These are phyloP conservation scores for Scrobipalpa atriplicella DNA, from an alignment of 2,888 invertebrate species.

Conservation along the genomic window DNA sequence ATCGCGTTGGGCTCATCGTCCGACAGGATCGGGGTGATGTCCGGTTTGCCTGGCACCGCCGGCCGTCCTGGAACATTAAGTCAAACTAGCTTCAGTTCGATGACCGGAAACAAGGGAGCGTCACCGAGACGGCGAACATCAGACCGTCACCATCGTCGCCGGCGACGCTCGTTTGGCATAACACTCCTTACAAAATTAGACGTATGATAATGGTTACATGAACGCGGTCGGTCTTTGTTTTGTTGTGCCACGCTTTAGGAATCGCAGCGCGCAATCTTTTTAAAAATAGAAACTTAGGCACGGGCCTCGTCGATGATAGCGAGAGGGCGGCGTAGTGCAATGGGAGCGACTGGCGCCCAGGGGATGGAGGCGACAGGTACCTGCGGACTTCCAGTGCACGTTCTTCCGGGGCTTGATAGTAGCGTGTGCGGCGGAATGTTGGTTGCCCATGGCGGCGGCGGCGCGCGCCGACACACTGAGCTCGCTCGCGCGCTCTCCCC, in stretches of 20 bases:
- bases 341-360: constrained; percentile 33
- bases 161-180: constrained; percentile 62
- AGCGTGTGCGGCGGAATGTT: constrained; percentile 75
- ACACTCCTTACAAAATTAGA: constrained; percentile 74
- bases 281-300: constrained; percentile 71
- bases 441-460: constrained; percentile 82
- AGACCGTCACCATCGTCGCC: constrained; percentile 33
- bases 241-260: constrained; percentile 78
- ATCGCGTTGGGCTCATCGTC: constrained; percentile 91
- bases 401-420: constrained; percentile 86
- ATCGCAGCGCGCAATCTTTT: constrained; percentile 71
- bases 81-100: constrained; percentile 37
- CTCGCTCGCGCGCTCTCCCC: constrained; percentile 52
- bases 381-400: constrained; percentile 94
- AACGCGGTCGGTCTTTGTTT: constrained; percentile 77
- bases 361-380: constrained; percentile 73
- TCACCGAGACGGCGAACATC: constrained; percentile 11
- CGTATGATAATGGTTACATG: constrained; percentile 75
- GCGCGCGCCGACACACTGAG: constrained; percentile 78
- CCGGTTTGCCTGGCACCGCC: constrained; percentile 91
- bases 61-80: constrained; percentile 86
- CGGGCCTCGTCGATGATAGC: constrained; percentile 47
- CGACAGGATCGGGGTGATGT: constrained; percentile 87
- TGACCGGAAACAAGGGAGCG: constrained; percentile 21
- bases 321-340: constrained; percentile 33